A percentile compares a stretch with the other conserved stretches of the same genome.
Evolutionary conservation across 2,888 invertebrate species (phyloP).

Genomic region (Busseola fusca): DNA sequence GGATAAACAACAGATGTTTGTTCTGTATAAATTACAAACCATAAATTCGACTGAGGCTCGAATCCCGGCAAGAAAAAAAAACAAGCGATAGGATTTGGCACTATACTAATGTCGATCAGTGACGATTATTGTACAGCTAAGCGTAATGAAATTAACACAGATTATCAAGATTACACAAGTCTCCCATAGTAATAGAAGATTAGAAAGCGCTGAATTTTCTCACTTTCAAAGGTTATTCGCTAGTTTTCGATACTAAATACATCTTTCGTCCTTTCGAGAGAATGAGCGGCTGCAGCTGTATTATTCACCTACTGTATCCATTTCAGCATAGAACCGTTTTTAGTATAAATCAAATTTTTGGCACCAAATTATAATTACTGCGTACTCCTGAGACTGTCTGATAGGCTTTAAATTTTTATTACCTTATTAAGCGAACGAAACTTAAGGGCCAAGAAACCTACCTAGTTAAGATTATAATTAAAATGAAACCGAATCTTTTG

Average conservation of each 20-base stretch:
- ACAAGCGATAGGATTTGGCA: neutral
- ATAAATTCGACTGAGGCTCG: no score
- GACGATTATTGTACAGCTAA: neutral
- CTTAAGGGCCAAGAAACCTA: conserved; percentile 14
- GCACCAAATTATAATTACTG: conserved; percentile 22
- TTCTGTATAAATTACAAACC: no score
- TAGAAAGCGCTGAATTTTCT: neutral
- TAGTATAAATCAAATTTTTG: conserved; percentile 18
- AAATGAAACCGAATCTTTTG: conserved; percentile 27
- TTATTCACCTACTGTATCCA: conserved; percentile 9
- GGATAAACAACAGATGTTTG: no score
- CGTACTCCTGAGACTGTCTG: conserved; percentile 2
- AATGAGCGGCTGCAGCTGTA: neutral
- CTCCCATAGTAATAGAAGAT: neutral
- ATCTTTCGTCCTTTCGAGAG: neutral
- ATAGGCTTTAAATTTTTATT: conserved; percentile 36
- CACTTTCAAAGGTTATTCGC: neutral
- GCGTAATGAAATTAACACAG: neutral
- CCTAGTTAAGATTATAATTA: conserved; percentile 19
- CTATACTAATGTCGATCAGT: neutral
- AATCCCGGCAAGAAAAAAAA: neutral
- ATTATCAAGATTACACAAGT: neutral
- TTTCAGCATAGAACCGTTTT: neutral
- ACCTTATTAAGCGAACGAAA: conserved; percentile 25
- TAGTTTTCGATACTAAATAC: neutral